Conservation (phyloP, 2,797 vertebrate species). For the Chelmon rostratus region DNA sequence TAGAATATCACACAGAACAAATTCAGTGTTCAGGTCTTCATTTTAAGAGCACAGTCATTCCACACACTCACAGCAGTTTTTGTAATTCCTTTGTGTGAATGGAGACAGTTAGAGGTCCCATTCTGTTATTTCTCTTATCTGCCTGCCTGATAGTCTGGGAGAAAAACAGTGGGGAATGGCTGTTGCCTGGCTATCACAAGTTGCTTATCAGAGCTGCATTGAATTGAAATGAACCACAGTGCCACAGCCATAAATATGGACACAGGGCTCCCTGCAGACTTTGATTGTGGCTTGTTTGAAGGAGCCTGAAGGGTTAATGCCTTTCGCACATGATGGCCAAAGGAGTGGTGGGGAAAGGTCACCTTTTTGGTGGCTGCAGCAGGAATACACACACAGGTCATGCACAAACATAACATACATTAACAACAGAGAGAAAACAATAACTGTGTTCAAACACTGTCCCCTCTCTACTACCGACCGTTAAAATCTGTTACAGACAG, state of each 20-base stretch:
- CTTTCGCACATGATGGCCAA: constrained; percentile 55
- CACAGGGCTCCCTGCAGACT: constrained; percentile 31
- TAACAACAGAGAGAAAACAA: constrained; percentile 21
- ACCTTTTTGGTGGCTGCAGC: constrained; percentile 58
- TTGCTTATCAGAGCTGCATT: constrained; percentile 73
- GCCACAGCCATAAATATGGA: constrained; percentile 51
- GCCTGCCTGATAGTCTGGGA: constrained; percentile 39
- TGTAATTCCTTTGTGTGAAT: constrained; percentile 39
- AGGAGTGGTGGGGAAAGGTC: constrained; percentile 59
- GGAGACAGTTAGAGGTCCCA: constrained; percentile 29
- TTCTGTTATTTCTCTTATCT: constrained; percentile 59
- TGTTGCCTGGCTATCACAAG: constrained; percentile 60
- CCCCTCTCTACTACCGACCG: constrained; percentile 35
- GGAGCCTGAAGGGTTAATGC: constrained; percentile 69
- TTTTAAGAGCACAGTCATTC: constrained; percentile 38
- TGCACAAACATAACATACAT: constrained; percentile 17
- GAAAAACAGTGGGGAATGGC: constrained; percentile 27
- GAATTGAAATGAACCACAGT: constrained; percentile 77
- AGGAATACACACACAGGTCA: constrained; percentile 7
- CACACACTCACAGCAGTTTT: neutral
- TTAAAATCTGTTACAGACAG: constrained; percentile 4
- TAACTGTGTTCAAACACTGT: constrained; percentile 39
- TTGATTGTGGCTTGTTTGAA: constrained; percentile 58
- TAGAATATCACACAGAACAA: constrained; percentile 9
- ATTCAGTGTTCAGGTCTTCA: neutral